These are phyloP conservation scores for Varanus salvator DNA, from an alignment of 2,113 vertebrate species.

Conservation along the genomic window DNA sequence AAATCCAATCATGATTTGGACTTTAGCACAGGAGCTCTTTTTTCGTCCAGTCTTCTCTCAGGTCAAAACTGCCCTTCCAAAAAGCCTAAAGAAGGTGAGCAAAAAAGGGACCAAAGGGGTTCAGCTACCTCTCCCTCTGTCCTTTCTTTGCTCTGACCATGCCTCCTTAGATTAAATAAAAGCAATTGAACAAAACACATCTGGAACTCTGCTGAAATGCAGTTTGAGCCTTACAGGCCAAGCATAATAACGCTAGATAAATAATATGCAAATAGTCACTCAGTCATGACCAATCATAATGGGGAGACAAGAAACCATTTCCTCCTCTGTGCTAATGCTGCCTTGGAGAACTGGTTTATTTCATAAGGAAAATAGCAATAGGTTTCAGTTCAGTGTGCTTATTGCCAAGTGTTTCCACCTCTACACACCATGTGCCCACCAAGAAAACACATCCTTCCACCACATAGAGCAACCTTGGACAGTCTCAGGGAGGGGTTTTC, in stretches of 20 bases:
- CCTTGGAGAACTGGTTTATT: constrained; percentile 24
- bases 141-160: neutral
- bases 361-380: constrained; percentile 35
- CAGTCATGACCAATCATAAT: constrained; percentile 18
- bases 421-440: neutral
- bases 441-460: neutral
- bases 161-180: neutral
- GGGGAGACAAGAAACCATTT: constrained; percentile 21
- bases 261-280: constrained; percentile 26
- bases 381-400: neutral
- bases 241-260: neutral
- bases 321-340: constrained; percentile 15
- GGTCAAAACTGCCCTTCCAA: neutral
- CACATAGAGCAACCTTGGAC: too few relatives aligned
- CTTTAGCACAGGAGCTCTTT: neutral
- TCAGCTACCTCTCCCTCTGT: neutral
- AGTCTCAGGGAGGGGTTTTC: too few relatives aligned
- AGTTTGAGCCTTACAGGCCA: neutral
- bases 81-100: neutral
- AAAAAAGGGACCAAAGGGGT: neutral
- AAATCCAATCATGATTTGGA: too few relatives aligned
- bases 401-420: neutral
- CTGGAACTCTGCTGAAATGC: neutral
- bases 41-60: neutral
- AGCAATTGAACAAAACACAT: neutral